Evolutionary conservation across 2,113 vertebrate genomes (phyloP), one percentile per base, ranked within the genome.

Genomic region (Leucopsar rothschildi): DNA sequence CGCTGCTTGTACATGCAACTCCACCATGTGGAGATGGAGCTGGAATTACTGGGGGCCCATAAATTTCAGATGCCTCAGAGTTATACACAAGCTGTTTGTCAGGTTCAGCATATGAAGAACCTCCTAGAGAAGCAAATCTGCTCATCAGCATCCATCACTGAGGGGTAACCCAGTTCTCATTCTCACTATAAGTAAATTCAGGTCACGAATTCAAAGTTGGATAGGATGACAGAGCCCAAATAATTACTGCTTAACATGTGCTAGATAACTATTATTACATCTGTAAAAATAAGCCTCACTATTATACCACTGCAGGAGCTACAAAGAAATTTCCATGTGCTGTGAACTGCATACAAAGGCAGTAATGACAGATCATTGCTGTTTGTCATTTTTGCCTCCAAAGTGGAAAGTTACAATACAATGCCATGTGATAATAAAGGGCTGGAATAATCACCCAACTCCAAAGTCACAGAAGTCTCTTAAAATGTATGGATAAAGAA

Each of bases 1-100:
- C 96, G 75, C 49, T 99, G 98, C 96, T 98, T 99, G 75, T 98
- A 98, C 94, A 73, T 95, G 63, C 99, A 99, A 80, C 97, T 99
- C 66, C 98, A 98, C 92, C 98, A 97, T 0, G 73, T 99, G 50
- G 98, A 99, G 95, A 98, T 97, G 85, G 98, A 98, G 80, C 95
- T 99, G 82, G 94, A 86, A 92, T 96, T 99, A 88, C 86, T 99
- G 84, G 98, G 98, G 28, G 96, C 98, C 5, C 94, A 93, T 10
- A 96, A 96, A 77, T 99, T 99, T 90, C 97, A 98, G 35, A 95
- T 97, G 68, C 88, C 90, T 31, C 97, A 98, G 70, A 98, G 97
- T 95, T 99, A 98, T 82, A 88, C 92, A 84, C 97, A 92, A 92
- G 98, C 99, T 33, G 95, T 99, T 94, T 82, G 72, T 45, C 98